Evolutionary conservation across 2,797 vertebrate genomes (phyloP), one percentile per base, ranked within the genome.

Genomic region (Phalanger gymnotis): DNA sequence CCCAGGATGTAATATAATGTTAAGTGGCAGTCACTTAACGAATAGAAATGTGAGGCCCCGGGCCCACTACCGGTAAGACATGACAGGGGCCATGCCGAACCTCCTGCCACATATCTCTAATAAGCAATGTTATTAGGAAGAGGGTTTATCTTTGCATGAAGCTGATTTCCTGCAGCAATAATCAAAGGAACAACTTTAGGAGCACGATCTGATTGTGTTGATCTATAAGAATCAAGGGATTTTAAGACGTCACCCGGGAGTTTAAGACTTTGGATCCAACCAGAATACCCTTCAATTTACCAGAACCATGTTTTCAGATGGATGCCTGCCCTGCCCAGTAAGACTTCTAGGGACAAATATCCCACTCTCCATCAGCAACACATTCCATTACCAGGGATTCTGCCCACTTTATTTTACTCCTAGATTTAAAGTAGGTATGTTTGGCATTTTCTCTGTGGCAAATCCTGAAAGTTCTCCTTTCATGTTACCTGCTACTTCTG

Each of bases 231-330:
- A 66, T 34, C 12, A 66, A 34, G 31, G 58, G 31, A 19, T 40
- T 81, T 40, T 40, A 81, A 81, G 19, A 81, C 6, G 34, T 40
- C n/a, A 81, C 66, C 19, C 34, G n/a, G 4, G 40, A 40, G 5
- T 47, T 40, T 22, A 40, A 40, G n/a, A 25, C 66, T 40, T 25
- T 25, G n/a, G n/a, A 40, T 40, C n/a, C 19, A 81, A 25, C 19
- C 66, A 40, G 16, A 90, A 53, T 25, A 54, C 5, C 81, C 2
- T 40, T 73, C 16, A 73, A 19, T 73, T 73, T 73, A 92, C 0
- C 16, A 91, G 96, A 96, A 27, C 7, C 51, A 9, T 92, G 30
- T 55, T 90, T 81, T 52, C 95, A 92, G 58, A 91, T 34, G 10
- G 61, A 40, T 40, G n/a, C 19, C 5, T n/a, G 0, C 31, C 5